Evolutionary conservation across 1,140 invertebrate genomes (phyloP).

Genomic region (Aphaenogaster rudis): DNA sequence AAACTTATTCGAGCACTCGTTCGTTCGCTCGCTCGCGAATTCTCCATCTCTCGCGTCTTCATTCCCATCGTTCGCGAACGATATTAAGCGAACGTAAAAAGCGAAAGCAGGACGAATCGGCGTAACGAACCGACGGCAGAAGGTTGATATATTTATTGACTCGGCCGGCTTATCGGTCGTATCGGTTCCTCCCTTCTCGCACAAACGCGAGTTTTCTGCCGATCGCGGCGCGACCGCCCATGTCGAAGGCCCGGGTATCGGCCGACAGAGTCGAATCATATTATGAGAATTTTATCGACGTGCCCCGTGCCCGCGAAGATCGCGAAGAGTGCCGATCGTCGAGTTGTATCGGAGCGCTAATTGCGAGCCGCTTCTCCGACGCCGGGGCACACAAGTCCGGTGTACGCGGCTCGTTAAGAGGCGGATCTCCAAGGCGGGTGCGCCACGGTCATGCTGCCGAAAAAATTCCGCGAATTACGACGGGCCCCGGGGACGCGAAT

Average conservation of each 20-base stretch:
- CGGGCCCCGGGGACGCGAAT: slow-evolving; percentile 25
- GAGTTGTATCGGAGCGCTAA: slow-evolving; percentile 76
- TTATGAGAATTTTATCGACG: slow-evolving; percentile 77
- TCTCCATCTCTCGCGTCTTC: slow-evolving; percentile 17
- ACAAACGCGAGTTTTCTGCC: slow-evolving; percentile 56
- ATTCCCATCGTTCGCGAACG: neutral
- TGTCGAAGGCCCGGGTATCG: slow-evolving; percentile 58
- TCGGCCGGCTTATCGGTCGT: slow-evolving; percentile 60
- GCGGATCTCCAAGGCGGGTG: slow-evolving; percentile 64
- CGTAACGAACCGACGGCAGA: slow-evolving; percentile 14
- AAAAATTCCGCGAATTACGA: slow-evolving; percentile 67
- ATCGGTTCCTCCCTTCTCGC: slow-evolving; percentile 51
- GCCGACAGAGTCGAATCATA: slow-evolving; percentile 68
- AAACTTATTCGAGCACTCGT: neutral
- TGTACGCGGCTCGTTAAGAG: slow-evolving; percentile 72
- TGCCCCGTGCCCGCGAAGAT: slow-evolving; percentile 50
- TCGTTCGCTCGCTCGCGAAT: neutral
- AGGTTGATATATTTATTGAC: slow-evolving; percentile 69
- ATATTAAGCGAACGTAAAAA: slow-evolving; percentile 16
- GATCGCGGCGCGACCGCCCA: slow-evolving; percentile 64
- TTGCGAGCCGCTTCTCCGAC: slow-evolving; percentile 69
- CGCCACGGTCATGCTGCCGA: slow-evolving; percentile 43
- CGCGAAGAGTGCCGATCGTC: slow-evolving; percentile 74
- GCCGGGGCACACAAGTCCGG: slow-evolving; percentile 48
- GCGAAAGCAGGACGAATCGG: slow-evolving; percentile 36